Conservation (phyloP, 2,113 vertebrate genomes). For the Pseudopipra pipra region DNA sequence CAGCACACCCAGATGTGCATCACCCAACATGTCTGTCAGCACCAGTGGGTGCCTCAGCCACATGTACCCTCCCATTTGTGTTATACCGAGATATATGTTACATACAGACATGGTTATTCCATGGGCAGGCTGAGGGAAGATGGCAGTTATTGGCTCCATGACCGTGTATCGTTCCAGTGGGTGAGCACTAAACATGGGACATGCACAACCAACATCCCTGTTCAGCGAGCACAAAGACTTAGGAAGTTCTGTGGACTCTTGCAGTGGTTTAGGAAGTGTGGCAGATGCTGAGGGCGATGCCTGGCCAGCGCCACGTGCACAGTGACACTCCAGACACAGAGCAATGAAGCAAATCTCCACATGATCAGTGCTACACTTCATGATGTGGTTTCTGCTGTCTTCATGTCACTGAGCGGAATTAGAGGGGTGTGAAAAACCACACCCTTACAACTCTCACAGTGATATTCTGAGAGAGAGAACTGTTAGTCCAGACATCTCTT, state of each 20-base stretch:
- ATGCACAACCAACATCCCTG: background rate
- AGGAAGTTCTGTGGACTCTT: background rate
- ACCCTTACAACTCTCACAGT: background rate
- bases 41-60: background rate
- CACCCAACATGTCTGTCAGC: background rate
- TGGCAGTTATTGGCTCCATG: background rate
- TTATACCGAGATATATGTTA: background rate
- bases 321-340: background rate
- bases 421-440: background rate
- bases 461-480: background rate
- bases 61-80: background rate
- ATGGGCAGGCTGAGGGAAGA: background rate
- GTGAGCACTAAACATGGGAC: background rate
- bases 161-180: rapidly evolving
- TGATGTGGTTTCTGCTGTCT: background rate
- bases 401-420: background rate
- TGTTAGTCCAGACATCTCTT: background rate
- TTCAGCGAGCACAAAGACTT: background rate
- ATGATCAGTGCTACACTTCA: background rate
- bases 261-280: background rate
- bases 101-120: background rate
- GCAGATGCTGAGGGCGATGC: background rate
- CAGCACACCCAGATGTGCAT: background rate
- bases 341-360: background rate
- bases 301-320: background rate